Evolutionary conservation across 1,140 invertebrate species (phyloP).

Genomic region (Apis dorsata): DNA sequence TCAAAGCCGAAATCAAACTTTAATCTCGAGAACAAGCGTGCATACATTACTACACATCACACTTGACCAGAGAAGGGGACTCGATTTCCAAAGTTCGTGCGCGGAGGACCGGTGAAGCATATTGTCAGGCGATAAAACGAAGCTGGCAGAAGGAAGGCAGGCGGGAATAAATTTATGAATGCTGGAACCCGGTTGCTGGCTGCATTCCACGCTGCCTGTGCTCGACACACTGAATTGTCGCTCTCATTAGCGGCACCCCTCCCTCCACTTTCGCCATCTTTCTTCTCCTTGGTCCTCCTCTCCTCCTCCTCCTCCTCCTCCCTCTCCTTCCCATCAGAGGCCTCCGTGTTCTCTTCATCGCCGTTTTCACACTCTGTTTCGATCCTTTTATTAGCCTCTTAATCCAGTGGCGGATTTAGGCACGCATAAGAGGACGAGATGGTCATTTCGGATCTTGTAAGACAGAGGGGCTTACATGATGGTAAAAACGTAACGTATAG

Average conservation of each 20-base stretch:
- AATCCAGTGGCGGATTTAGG: too few relatives aligned
- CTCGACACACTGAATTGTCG: conserved; percentile 72
- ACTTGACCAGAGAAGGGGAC: not conserved
- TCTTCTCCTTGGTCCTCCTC: not conserved
- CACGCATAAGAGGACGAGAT: too few relatives aligned
- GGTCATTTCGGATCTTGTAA: too few relatives aligned
- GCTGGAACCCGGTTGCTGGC: conserved; percentile 57
- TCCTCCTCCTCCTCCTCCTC: not conserved
- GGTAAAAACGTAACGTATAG: too few relatives aligned
- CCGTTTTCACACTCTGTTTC: conserved; percentile 3
- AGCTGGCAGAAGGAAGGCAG: conserved; percentile 65
- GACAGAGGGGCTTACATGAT: too few relatives aligned
- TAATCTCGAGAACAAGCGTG: not conserved
- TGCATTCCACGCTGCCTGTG: conserved; percentile 69
- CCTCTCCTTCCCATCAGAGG: not conserved
- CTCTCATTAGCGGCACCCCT: conserved; percentile 70
- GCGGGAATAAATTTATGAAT: conserved; percentile 70
- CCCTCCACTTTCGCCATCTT: conserved; percentile 43
- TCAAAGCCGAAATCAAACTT: too few relatives aligned
- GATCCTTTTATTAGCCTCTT: not conserved
- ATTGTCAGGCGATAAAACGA: conserved; percentile 69
- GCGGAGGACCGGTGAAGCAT: conserved; percentile 43
- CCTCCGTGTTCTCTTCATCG: conserved; percentile 3
- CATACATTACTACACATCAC: not conserved
- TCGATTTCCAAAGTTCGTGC: conserved; percentile 60